phyloP scores from a whole-genome alignment of 2,113 vertebrate genomes.

The Solea senegalensis region DNA sequence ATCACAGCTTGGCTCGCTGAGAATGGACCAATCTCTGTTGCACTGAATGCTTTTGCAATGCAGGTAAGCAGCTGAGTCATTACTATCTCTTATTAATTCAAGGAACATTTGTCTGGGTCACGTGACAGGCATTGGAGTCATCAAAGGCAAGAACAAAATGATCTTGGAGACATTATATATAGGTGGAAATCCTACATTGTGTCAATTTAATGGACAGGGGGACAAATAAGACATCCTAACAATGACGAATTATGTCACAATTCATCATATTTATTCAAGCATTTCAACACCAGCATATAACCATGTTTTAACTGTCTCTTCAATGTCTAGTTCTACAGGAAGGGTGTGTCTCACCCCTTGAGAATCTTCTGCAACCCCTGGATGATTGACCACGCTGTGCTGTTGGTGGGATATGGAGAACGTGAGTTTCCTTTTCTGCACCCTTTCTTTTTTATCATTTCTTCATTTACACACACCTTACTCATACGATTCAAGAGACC shows the following conservation, averaged over 20 bases:
- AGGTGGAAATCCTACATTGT: too few relatives aligned
- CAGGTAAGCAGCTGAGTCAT: slow-evolving; percentile 76
- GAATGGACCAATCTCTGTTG: slow-evolving; percentile 89
- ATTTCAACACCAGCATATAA: background rate
- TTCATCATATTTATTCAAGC: background rate
- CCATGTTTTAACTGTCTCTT: background rate
- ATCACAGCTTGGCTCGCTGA: slow-evolving; percentile 89
- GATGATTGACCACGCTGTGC: slow-evolving; percentile 91
- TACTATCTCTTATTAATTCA: background rate
- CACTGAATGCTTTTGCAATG: slow-evolving; percentile 94
- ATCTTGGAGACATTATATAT: too few relatives aligned
- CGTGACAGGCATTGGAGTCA: too few relatives aligned
- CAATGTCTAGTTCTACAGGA: slow-evolving; percentile 85
- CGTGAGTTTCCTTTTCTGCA: slow-evolving; percentile 75
- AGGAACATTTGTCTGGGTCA: too few relatives aligned
- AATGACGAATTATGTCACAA: background rate
- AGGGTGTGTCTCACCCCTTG: slow-evolving; percentile 87
- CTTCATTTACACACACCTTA: background rate
- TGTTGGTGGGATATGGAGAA: slow-evolving; percentile 89
- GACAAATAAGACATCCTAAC: too few relatives aligned
- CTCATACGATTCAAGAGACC: background rate
- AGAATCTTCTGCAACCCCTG: slow-evolving; percentile 89
- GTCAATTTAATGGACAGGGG: too few relatives aligned
- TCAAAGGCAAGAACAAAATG: background rate
- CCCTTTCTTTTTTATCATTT: background rate